Conservation (phyloP, 2,888 invertebrate genomes). For the Eristalis intricaria region DNA sequence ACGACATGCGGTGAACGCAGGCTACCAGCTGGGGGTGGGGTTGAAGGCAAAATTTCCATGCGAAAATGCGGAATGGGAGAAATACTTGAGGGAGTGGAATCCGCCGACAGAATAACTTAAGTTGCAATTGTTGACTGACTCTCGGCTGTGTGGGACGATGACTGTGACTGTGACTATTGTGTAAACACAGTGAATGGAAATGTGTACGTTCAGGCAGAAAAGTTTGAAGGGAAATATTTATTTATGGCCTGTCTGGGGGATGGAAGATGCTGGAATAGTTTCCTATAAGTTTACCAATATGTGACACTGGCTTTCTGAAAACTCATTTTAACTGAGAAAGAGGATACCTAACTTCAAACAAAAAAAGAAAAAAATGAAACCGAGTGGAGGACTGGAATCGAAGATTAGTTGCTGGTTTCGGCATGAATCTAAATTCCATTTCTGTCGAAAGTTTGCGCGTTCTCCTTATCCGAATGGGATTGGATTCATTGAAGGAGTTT, state of each 20-base stretch:
- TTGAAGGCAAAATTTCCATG: constrained; percentile 36
- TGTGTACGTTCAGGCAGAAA: not conserved
- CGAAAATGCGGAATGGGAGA: not conserved
- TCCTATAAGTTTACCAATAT: not conserved
- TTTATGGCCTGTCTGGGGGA: not conserved
- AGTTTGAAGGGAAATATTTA: constrained; percentile 13
- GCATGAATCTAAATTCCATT: not conserved
- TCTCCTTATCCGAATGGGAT: no score
- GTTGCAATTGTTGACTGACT: constrained; percentile 19
- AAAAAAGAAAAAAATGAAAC: no score
- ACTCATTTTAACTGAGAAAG: not conserved
- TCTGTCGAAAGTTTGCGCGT: no score
- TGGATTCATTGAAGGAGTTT: no score
- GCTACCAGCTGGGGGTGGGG: not conserved
- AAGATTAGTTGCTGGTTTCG: not conserved
- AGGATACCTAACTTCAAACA: not conserved
- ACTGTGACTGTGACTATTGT: not conserved
- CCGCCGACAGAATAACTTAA: not conserved
- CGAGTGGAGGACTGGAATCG: not conserved
- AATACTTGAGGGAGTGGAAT: not conserved
- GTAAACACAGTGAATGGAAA: not conserved
- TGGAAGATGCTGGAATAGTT: not conserved
- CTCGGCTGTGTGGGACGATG: not conserved
- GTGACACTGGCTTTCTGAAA: not conserved
- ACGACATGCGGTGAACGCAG: not conserved